A percentile compares a stretch with the other conserved stretches of the same genome.
These are phyloP conservation scores for Gymnosoma rotundatum DNA, from an alignment of 2,888 invertebrate genomes.

Conservation along the genomic window DNA sequence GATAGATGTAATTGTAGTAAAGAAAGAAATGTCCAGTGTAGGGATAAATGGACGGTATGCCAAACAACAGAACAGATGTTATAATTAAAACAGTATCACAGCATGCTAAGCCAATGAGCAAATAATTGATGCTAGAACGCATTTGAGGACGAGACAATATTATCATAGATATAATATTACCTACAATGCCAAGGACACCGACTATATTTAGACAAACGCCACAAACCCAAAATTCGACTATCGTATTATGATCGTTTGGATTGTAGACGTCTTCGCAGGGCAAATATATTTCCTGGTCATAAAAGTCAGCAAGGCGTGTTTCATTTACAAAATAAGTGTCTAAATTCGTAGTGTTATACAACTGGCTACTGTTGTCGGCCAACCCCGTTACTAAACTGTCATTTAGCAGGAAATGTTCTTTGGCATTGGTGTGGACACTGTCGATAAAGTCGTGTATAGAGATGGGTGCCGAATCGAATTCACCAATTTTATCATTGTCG, in stretches of 20 bases:
- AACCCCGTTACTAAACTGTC: slow-evolving; percentile 15
- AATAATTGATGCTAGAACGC: slow-evolving; percentile 97
- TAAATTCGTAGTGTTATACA: not conserved
- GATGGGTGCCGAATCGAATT: slow-evolving; percentile 71
- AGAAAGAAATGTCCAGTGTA: slow-evolving; percentile 90
- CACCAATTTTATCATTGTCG: slow-evolving; percentile 56
- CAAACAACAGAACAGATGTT: slow-evolving; percentile 93
- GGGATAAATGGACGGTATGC: slow-evolving; percentile 92
- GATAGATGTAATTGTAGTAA: slow-evolving; percentile 91
- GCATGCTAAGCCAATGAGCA: slow-evolving; percentile 95
- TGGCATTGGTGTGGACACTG: slow-evolving; percentile 72
- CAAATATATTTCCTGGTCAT: slow-evolving; percentile 61
- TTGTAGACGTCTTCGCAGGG: slow-evolving; percentile 76
- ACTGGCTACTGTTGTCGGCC: slow-evolving; percentile 18
- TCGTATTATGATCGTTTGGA: slow-evolving; percentile 79
- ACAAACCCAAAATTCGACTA: slow-evolving; percentile 91
- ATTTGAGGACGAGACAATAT: slow-evolving; percentile 96
- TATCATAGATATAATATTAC: slow-evolving; percentile 94
- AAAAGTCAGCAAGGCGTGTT: slow-evolving; percentile 22
- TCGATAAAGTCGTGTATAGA: slow-evolving; percentile 75
- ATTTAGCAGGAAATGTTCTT: slow-evolving; percentile 37
- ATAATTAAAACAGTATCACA: slow-evolving; percentile 96
- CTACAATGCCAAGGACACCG: slow-evolving; percentile 92
- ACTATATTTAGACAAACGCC: slow-evolving; percentile 91
- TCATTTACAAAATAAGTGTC: slow-evolving; percentile 21